Percentiles rank a stretch among this genome's conserved stretches.
These are phyloP conservation scores for Trissoscelio sp. DNA, from an alignment of 2,888 invertebrate genomes.

Conservation along the genomic window DNA sequence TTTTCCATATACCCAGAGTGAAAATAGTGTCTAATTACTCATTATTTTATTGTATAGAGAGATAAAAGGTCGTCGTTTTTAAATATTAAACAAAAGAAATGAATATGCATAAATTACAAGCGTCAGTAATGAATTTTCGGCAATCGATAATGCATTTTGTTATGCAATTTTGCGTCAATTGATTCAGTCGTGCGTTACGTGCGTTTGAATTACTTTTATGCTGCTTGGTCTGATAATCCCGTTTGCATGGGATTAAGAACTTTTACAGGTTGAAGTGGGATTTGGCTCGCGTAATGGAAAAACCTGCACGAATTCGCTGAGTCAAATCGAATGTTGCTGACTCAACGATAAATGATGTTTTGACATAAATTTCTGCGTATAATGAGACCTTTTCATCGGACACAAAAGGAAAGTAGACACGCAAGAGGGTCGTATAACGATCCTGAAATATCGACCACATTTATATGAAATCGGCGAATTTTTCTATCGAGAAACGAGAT, in stretches of 20 bases:
- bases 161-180: constrained; percentile 41
- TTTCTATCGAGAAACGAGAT: constrained; percentile 41
- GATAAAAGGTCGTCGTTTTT: no score
- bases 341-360: constrained; percentile 63
- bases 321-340: constrained; percentile 55
- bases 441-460: constrained; percentile 54
- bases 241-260: constrained; percentile 57
- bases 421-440: constrained; percentile 47
- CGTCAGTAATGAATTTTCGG: no score
- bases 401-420: constrained; percentile 43
- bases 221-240: constrained; percentile 33
- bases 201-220: constrained; percentile 48
- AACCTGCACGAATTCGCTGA: constrained; percentile 53
- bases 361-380: constrained; percentile 60
- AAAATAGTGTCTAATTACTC: no score
- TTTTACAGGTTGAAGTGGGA: constrained; percentile 45
- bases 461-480: constrained; percentile 45
- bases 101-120: no score
- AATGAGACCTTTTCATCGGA: constrained; percentile 58
- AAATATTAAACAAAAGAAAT: no score
- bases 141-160: constrained; percentile 14
- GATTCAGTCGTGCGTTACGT: constrained; percentile 28
- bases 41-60: no score
- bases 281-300: constrained; percentile 46
- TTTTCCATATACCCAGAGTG: no score